Conservation (phyloP, 2,797 vertebrate species). For the Enteromius radiatus region DNA sequence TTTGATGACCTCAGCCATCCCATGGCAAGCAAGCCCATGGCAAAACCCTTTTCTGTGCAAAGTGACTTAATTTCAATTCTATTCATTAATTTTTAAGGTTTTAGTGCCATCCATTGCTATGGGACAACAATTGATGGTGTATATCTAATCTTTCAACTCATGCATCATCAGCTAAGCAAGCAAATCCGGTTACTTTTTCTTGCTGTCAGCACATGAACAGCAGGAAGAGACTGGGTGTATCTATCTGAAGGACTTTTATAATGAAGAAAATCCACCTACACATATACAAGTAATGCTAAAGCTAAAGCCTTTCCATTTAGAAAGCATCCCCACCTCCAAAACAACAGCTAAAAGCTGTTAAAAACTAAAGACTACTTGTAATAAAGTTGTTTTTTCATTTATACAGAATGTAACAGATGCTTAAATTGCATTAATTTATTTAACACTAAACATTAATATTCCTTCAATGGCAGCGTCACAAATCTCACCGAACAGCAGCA, state of each 20-base stretch:
- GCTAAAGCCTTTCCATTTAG: neutral
- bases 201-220: neutral
- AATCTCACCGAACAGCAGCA: conserved; percentile 87
- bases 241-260: neutral
- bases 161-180: neutral
- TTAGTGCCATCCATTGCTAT: no score
- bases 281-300: neutral
- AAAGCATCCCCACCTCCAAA: neutral
- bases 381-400: neutral
- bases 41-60: neutral
- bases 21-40: neutral
- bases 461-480: neutral
- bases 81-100: no score
- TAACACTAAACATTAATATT: neutral
- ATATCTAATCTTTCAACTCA: neutral
- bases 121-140: no score
- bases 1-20: neutral
- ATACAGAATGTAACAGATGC: neutral
- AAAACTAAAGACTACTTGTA: neutral
- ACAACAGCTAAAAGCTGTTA: neutral
- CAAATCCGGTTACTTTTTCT: neutral
- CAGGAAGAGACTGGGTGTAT: neutral
- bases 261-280: neutral
- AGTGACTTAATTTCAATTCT: no score
- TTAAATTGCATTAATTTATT: neutral